These are phyloP conservation scores for Sminthurinus signatus DNA, from an alignment of 1,140 invertebrate species.

Conservation along the genomic window DNA sequence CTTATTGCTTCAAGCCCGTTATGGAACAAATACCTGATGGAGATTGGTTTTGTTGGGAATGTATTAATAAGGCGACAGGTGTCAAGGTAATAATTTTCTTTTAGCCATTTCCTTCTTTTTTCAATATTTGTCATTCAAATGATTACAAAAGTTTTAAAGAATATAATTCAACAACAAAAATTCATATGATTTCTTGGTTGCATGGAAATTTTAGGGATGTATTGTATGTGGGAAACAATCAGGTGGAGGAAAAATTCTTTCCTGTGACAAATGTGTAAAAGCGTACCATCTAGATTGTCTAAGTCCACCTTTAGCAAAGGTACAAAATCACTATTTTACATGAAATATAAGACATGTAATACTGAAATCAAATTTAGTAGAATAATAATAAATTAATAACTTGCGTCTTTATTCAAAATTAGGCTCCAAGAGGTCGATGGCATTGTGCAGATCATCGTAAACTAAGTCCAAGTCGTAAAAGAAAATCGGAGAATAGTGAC, in stretches of 20 bases:
- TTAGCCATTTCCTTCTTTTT: no score
- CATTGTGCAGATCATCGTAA: conserved; percentile 42
- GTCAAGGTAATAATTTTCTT: no score
- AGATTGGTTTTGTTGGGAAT: conserved; percentile 95
- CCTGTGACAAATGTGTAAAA: conserved; percentile 81
- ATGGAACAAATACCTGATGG: conserved; percentile 93
- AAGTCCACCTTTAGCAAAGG: conserved; percentile 76
- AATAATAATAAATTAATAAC: no score
- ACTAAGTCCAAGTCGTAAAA: conserved; percentile 55
- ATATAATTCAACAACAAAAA: no score
- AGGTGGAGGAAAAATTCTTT: conserved; percentile 65
- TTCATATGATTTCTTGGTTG: no score
- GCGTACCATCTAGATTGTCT: conserved; percentile 90
- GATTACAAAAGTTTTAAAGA: no score
- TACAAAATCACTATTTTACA: conserved; percentile 42
- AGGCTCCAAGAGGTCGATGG: conserved; percentile 26
- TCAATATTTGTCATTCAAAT: no score
- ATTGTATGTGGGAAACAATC: conserved; percentile 69
- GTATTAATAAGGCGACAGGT: conserved; percentile 89
- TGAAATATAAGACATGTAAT: background rate
- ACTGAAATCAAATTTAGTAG: no score
- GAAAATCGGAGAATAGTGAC: conserved; percentile 46
- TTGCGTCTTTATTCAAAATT: background rate
- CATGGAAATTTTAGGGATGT: conserved; percentile 43
- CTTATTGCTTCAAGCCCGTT: conserved; percentile 73